Evolutionary conservation across 2,113 vertebrate species (phyloP), one percentile per base, ranked within the genome.

Genomic region (Ascaphus truei): DNA sequence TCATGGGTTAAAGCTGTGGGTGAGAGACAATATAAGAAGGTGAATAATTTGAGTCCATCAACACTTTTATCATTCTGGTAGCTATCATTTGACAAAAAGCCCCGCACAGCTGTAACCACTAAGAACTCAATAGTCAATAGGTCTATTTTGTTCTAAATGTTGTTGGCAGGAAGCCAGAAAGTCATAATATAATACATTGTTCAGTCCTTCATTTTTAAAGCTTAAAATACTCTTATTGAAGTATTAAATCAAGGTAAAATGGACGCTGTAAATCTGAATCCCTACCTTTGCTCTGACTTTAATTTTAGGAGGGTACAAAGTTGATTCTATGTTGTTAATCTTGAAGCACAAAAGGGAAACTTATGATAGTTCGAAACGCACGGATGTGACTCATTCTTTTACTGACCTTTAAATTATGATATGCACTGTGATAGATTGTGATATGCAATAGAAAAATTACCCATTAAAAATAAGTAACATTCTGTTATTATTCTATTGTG

Each of bases 231-330:
- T 68, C 67, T 58, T 72, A 55, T 30, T 72, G 1, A 64, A 45
- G 7, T 71, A 74, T 52, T 82, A 76, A 75, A 76, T 74, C 13
- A 59, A 72, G 71, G 22, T 61, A 79, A 63, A 31, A 74, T 72
- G 43, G 68, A 11, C 2, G 22, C 60, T 68, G 57, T 15, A 72
- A 47, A 72, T 2, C 4, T 73, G 9, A 34, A 68, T 79, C 5
- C 60, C 73, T 76, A 66, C 37, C 5, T 7, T 52, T 37, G 26
- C 41, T 22, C 33, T 62, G 5, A 15, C 5, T 62, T 33, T 33
- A 5, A 43, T 61, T 41, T 48, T 3, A 47, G 41, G 47, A 62
- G 16, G 16, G 16, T 61, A 30, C 39, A 61, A 60, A 61, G 10
- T 16, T 18, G 3, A 39, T 61, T 47, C 33, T 15, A 27, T 31